These are phyloP conservation scores for Phrixothrix hirtus DNA, from an alignment of 2,888 invertebrate species.

Conservation along the genomic window DNA sequence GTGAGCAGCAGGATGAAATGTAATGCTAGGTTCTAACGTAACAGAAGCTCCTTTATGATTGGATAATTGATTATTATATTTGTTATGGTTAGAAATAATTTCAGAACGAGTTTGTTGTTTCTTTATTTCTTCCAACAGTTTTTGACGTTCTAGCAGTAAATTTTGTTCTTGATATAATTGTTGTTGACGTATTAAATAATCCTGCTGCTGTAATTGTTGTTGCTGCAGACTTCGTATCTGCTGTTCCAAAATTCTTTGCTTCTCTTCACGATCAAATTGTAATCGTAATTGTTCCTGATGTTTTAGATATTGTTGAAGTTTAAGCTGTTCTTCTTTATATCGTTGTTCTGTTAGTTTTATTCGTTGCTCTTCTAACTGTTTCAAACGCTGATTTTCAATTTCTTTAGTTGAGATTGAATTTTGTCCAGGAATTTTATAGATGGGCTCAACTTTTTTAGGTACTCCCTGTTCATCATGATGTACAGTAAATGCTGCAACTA, in stretches of 20 bases:
- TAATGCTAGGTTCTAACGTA: slow-evolving; percentile 61
- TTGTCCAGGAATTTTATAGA: slow-evolving; percentile 61
- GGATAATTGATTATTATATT: slow-evolving; percentile 1
- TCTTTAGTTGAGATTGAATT: slow-evolving; percentile 32
- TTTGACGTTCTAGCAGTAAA: slow-evolving; percentile 33
- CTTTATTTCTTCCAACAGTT: slow-evolving; percentile 43
- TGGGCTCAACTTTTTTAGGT: slow-evolving; percentile 79
- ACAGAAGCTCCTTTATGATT: slow-evolving; percentile 41
- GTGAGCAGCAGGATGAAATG: slow-evolving; percentile 48
- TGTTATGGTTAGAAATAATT: slow-evolving; percentile 1
- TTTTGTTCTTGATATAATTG: slow-evolving; percentile 62
- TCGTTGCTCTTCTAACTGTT: slow-evolving; percentile 34
- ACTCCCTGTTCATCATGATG: slow-evolving; percentile 78
- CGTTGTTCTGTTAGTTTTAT: slow-evolving; percentile 33
- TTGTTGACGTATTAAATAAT: slow-evolving; percentile 68
- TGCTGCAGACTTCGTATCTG: slow-evolving; percentile 65
- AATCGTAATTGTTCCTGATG: slow-evolving; percentile 49
- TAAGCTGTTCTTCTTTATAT: slow-evolving; percentile 33
- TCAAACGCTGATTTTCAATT: slow-evolving; percentile 29
- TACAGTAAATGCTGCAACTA: slow-evolving; percentile 84
- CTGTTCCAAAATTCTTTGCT: slow-evolving; percentile 60
- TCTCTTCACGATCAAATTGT: slow-evolving; percentile 62
- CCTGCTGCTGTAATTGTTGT: slow-evolving; percentile 69
- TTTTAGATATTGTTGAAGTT: slow-evolving; percentile 55
- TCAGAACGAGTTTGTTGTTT: slow-evolving; percentile 30